phyloP scores from a whole-genome alignment of 2,888 invertebrate species.

The Punctoribates punctum region DNA sequence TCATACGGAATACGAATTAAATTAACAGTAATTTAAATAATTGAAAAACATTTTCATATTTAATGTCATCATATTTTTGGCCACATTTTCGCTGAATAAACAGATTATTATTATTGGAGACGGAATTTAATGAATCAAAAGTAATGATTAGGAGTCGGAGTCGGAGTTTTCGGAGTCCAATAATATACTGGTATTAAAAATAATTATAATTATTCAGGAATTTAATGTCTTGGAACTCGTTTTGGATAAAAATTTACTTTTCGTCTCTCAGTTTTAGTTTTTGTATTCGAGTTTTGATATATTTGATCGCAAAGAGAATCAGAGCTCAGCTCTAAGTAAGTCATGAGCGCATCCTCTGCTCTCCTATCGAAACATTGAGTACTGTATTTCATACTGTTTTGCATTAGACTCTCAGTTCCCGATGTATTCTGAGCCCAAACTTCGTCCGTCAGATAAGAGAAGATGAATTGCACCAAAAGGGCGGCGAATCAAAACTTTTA shows the following conservation, averaged over 20 bases:
- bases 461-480: conserved; percentile 29
- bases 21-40: too few relatives aligned
- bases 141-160: too few relatives aligned
- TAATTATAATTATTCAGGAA: conserved; percentile 12
- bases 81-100: too few relatives aligned
- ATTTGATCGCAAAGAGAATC: not conserved
- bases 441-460: conserved; percentile 32
- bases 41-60: too few relatives aligned
- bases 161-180: too few relatives aligned
- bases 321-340: not conserved
- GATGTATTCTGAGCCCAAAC: not conserved
- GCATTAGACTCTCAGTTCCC: not conserved
- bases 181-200: not conserved
- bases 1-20: too few relatives aligned
- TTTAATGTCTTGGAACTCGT: conserved; percentile 20
- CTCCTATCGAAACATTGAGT: not conserved
- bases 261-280: not conserved
- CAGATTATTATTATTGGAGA: too few relatives aligned
- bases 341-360: conserved; percentile 32
- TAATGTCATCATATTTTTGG: too few relatives aligned
- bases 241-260: not conserved
- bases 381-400: too few relatives aligned
- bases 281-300: not conserved
- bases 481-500: conserved; percentile 27
- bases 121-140: too few relatives aligned